Conservation (phyloP, 2,113 vertebrate species). For the Mastomys coucha region DNA sequence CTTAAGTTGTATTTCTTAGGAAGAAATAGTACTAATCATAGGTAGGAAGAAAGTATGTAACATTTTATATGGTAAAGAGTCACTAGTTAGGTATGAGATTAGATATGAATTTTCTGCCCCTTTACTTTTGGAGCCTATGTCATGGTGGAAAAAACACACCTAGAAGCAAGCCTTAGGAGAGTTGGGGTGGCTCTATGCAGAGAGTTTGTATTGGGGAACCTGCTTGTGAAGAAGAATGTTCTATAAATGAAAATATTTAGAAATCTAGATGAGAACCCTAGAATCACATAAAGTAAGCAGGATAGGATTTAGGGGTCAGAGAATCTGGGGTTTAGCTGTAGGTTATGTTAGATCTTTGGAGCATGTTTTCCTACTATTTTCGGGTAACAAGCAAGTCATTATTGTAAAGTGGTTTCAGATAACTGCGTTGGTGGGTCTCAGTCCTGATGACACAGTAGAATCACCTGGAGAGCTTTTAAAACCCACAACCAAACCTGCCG, state of each 20-base stretch:
- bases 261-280: not conserved
- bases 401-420: not conserved
- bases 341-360: not conserved
- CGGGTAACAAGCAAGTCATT: not conserved
- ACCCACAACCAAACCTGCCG: not conserved
- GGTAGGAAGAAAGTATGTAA: not conserved
- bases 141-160: too few relatives aligned
- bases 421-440: not conserved
- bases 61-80: not conserved
- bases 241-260: not conserved
- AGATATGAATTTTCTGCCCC: not conserved
- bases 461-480: not conserved
- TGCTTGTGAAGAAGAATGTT: not conserved
- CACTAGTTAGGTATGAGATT: not conserved
- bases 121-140: not conserved
- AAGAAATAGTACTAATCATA: too few relatives aligned
- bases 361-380: not conserved
- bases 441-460: not conserved
- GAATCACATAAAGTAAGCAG: not conserved
- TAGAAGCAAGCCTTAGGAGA: not conserved
- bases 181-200: not conserved
- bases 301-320: not conserved
- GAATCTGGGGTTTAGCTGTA: not conserved
- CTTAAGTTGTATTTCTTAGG: not conserved
- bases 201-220: too few relatives aligned